phyloP scores from a whole-genome alignment of 2,113 vertebrate genomes.

The Petroica traversi region DNA sequence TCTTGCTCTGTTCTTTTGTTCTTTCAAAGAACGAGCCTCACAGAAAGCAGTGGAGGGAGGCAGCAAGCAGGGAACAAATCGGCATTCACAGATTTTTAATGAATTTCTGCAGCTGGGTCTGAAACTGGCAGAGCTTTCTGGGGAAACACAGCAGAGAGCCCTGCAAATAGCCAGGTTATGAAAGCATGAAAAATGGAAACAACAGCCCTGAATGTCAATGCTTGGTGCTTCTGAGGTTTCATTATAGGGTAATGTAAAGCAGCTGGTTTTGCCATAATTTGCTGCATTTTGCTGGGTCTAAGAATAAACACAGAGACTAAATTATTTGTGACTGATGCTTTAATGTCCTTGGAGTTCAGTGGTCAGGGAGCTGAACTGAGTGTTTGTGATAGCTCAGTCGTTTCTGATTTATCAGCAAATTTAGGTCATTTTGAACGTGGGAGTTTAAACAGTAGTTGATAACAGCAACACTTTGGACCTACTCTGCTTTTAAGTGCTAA shows the following conservation, averaged over 20 bases:
- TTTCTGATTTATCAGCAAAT: constrained; percentile 57
- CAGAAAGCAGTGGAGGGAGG: not conserved
- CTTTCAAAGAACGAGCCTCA: constrained; percentile 10
- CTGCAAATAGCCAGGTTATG: constrained; percentile 39
- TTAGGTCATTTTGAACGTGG: constrained; percentile 12
- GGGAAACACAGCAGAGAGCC: not conserved
- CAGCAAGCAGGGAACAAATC: not conserved
- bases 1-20: constrained; percentile 23
- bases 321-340: not conserved
- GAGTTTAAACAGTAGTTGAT: not conserved
- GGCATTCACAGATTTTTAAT: constrained; percentile 13
- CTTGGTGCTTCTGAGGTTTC: not conserved
- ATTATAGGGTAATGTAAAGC: not conserved
- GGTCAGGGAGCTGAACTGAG: not conserved
- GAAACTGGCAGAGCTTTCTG: constrained; percentile 7
- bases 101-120: constrained; percentile 47
- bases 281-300: not conserved
- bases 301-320: not conserved
- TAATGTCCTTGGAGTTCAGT: not conserved
- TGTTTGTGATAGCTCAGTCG: not conserved
- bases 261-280: not conserved
- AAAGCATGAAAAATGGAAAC: not conserved
- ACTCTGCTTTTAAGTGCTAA: constrained; percentile 8
- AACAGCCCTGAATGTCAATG: not conserved
- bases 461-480: not conserved